Base-by-base conservation (phyloP, 2,113 vertebrate genomes). In the Grantiella picta region DNA sequence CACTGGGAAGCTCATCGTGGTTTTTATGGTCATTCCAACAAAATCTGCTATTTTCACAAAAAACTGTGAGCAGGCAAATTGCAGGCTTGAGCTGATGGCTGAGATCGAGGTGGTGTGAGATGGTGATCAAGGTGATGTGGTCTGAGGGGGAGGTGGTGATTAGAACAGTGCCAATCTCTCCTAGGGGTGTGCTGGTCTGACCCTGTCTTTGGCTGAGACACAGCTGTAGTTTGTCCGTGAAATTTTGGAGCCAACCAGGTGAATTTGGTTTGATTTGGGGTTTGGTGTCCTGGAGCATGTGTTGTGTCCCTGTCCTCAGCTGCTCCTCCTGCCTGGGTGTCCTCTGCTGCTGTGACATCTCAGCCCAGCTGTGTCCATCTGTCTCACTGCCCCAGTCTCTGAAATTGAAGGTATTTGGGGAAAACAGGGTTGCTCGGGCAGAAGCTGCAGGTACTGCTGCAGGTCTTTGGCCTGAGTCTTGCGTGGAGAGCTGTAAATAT, bases 1-100 rank as follows among this genome's bases (percentile, higher is more conserved):
- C 5, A 0, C 29, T 19, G 28, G 71, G 54, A 69, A 40, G 24
- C 40, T 64, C 54, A 4, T 53, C 4, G 0, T 2, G 2, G 7
- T 71, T 87, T 84, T 47, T 44, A 8, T 8, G 10, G 15, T 60
- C 21, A 10, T 47, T 53, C 45, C 49, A 61, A 59, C 19, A 33
- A 27, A 80, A 75, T 18, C 10, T 70, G 44, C 2, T 25, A 0
- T 60, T 87, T 94, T 45, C 54, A 70, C 5, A 5, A 64, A 36
- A 77, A 82, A n/a, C 7, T 68, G 25, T 47, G 15, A 29, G 24
- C 0, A 5, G 54, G 15, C n/a, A 56, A 53, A 44, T 36, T 18
- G 8, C 22, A 66, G 52, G 12, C n/a, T 57, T 1, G 1, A 81
- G 44, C 63, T 53, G 72, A 44, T 25, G 56, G 54, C 36, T 54